A percentile compares a stretch with the other conserved stretches of the same genome.
Conservation (phyloP, 2,113 vertebrate genomes). For the Sinocyclocheilus anshuiensis region DNA sequence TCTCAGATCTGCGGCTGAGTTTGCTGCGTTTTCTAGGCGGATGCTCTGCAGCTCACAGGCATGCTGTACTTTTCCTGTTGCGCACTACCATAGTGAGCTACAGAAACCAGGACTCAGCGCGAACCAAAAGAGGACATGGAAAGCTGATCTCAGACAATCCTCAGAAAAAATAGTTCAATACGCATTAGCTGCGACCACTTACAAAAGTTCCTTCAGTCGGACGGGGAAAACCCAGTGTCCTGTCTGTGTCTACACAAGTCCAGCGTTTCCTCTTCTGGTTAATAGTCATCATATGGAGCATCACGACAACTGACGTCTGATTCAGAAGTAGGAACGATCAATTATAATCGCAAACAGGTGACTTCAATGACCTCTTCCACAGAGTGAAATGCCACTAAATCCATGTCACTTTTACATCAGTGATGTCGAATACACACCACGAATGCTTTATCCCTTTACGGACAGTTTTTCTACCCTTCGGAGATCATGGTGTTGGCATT, state of each 20-base stretch:
- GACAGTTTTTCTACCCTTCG: background rate
- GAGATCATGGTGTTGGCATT: conserved; percentile 6
- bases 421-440: background rate
- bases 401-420: background rate
- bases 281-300: background rate
- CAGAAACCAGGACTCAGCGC: conserved; percentile 30
- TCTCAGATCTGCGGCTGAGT: conserved; percentile 25
- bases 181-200: background rate
- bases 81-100: background rate
- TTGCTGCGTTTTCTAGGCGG: conserved; percentile 28
- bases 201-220: conserved; percentile 16
- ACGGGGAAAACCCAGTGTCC: background rate
- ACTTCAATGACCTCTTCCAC: background rate
- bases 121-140: conserved; percentile 7
- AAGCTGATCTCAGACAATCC: conserved; percentile 19
- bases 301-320: background rate
- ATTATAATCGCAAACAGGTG: background rate
- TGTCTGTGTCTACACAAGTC: background rate
- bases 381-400: background rate
- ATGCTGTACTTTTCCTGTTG: conserved; percentile 31
- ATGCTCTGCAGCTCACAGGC: conserved; percentile 44
- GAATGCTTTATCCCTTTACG: background rate
- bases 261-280: background rate
- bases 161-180: conserved; percentile 21
- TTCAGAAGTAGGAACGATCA: conserved; percentile 4